Percentiles rank a stretch among this genome's conserved stretches.
Evolutionary conservation across 2,797 vertebrate species (phyloP).

Genomic region (Mus minutoides): DNA sequence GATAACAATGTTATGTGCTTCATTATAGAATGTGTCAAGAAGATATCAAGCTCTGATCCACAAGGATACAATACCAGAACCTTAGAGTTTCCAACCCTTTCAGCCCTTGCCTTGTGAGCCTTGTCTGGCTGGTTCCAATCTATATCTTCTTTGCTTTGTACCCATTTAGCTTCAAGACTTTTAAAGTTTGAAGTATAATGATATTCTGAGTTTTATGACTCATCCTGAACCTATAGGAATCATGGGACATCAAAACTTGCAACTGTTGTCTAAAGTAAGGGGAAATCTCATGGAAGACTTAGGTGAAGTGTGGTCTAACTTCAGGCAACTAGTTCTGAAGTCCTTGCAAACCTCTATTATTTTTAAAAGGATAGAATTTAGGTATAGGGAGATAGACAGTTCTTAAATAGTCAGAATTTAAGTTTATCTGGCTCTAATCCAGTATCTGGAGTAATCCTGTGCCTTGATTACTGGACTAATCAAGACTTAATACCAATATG

Average conservation of each 20-base stretch:
- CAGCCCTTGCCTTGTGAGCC: not conserved
- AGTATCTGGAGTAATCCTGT: not conserved
- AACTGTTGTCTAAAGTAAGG: not conserved
- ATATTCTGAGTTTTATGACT: not conserved
- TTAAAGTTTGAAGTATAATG: not conserved
- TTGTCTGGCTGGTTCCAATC: not conserved
- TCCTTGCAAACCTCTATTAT: not conserved
- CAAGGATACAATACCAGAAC: not conserved
- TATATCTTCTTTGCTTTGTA: not conserved
- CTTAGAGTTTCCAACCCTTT: not conserved
- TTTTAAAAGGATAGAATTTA: conserved; percentile 2
- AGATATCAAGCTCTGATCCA: not conserved
- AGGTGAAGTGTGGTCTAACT: not conserved
- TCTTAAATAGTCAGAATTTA: not conserved
- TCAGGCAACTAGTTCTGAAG: not conserved
- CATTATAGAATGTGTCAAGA: not conserved
- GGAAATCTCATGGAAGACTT: not conserved
- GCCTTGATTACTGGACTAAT: not conserved
- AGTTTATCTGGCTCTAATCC: not conserved
- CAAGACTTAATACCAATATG: not conserved
- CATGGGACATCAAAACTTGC: not conserved
- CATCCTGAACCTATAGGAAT: not conserved
- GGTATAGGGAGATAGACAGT: not conserved
- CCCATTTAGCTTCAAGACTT: not conserved
- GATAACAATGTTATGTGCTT: not conserved